Evolutionary conservation across 2,888 invertebrate species (phyloP), one percentile per base, ranked within the genome.

Genomic region (Andrena dorsata): DNA sequence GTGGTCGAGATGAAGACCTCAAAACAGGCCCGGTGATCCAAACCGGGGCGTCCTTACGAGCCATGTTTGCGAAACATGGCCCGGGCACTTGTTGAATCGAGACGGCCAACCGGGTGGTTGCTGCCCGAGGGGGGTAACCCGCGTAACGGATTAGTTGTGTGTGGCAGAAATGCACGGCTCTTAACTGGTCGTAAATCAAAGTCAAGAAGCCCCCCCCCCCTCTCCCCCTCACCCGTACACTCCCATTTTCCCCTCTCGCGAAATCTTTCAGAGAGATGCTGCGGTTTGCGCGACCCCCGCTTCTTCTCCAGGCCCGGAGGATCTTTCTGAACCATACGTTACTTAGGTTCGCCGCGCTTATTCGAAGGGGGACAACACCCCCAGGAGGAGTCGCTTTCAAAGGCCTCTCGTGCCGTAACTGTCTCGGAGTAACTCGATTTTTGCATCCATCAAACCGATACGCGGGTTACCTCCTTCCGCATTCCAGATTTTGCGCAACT

Each of bases 181-280:
- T 91, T 90, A 91, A 90, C 90, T 87, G 88, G 76, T 87, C 89
- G 88, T 93, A 93, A 93, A 93, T 93, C 92, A 93, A 91, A 93
- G 91, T 92, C 91, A 86, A 90, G 89, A 86, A 85, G 82, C 2
- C 26, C 77, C 53, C 35, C 32, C 75, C 26, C 63, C 77, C 7
- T 10, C 77, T 49, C 56, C 41, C 73, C 26, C 60, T 73, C 26
- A 56, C 71, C 73, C 66, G 73, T 71, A 60, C 28, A 61, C 60
- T 69, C 56, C 53, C 64, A 64, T 68, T 68, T 73, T 28, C 53
- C 58, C 61, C 72, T 68, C 60, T 26, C 66, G 80, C 60, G 74
- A 76, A 70, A 84, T 81, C 77, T 84, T 78, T 56, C 47, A 61
- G 64, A 75, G 82, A 56, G 56, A 56, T 26, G 61, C 70, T 79